A percentile compares a stretch with the other conserved stretches of the same genome.
These are phyloP conservation scores for Conger conger DNA, from an alignment of 2,113 vertebrate species.

Conservation along the genomic window DNA sequence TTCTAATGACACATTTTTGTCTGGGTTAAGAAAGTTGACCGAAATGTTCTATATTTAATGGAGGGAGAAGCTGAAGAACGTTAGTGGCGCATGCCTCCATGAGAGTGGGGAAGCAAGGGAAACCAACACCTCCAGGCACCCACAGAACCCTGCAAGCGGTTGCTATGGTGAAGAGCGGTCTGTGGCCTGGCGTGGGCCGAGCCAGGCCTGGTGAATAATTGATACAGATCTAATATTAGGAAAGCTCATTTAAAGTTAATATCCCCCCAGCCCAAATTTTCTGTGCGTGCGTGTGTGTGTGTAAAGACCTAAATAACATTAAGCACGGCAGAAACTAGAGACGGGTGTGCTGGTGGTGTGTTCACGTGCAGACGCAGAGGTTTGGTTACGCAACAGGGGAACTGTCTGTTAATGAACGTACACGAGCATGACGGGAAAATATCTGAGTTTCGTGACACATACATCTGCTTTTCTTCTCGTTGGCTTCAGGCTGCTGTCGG, in stretches of 20 bases:
- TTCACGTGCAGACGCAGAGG: background rate
- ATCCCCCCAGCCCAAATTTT: conserved; percentile 5
- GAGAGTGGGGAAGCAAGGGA: conserved; percentile 29
- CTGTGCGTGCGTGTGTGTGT: no score
- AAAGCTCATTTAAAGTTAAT: conserved; percentile 55
- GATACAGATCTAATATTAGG: conserved; percentile 63
- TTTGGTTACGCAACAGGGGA: background rate
- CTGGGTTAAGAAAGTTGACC: no score
- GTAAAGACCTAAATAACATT: conserved; percentile 21
- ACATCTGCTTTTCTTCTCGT: background rate
- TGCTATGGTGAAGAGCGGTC: conserved; percentile 67
- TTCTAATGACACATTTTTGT: no score
- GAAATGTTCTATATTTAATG: background rate
- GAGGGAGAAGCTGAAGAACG: background rate
- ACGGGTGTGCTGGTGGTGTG: background rate
- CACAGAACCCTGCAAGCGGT: conserved; percentile 52
- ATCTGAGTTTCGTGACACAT: background rate
- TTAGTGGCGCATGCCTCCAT: background rate
- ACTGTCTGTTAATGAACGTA: background rate
- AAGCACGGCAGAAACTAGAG: background rate
- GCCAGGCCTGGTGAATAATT: conserved; percentile 66
- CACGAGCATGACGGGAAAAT: background rate
- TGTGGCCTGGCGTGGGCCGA: conserved; percentile 49
- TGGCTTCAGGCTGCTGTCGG: background rate
- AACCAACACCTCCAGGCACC: conserved; percentile 51